These are phyloP conservation scores for Pseudochirops cupreus DNA, from an alignment of 2,797 vertebrate genomes.

Conservation along the genomic window DNA sequence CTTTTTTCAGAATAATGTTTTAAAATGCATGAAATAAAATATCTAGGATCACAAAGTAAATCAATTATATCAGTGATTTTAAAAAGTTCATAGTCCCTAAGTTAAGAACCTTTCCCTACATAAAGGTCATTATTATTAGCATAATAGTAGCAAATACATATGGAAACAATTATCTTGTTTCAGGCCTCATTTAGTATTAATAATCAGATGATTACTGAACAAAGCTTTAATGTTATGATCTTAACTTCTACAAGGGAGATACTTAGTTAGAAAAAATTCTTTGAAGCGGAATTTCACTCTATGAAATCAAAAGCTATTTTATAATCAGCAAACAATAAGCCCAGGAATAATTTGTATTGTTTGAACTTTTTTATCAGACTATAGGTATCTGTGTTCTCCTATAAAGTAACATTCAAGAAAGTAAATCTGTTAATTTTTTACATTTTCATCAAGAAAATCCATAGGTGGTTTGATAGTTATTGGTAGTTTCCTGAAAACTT, in stretches of 20 bases:
- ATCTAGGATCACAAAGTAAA: background rate
- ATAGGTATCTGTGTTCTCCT: background rate
- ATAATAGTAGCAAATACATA: background rate
- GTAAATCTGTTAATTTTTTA: background rate
- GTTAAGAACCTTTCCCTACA: background rate
- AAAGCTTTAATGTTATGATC: background rate
- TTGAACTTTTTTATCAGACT: background rate
- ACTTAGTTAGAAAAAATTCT: no score
- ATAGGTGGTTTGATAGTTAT: background rate
- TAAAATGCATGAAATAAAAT: background rate
- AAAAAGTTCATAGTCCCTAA: background rate
- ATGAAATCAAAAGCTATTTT: background rate
- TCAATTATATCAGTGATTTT: background rate
- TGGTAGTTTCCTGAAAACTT: background rate
- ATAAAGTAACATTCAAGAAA: background rate
- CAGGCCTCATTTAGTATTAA: background rate
- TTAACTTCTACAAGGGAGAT: background rate
- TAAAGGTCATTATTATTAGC: background rate
- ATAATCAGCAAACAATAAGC: background rate
- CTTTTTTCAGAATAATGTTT: background rate
- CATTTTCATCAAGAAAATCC: background rate
- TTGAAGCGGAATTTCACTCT: background rate
- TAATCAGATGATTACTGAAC: background rate
- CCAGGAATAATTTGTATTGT: background rate
- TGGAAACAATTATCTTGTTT: background rate